A percentile compares a stretch with the other conserved stretches of the same genome.
Evolutionary conservation across 2,888 invertebrate species (phyloP).

Genomic region (Stegophylla sp.): DNA sequence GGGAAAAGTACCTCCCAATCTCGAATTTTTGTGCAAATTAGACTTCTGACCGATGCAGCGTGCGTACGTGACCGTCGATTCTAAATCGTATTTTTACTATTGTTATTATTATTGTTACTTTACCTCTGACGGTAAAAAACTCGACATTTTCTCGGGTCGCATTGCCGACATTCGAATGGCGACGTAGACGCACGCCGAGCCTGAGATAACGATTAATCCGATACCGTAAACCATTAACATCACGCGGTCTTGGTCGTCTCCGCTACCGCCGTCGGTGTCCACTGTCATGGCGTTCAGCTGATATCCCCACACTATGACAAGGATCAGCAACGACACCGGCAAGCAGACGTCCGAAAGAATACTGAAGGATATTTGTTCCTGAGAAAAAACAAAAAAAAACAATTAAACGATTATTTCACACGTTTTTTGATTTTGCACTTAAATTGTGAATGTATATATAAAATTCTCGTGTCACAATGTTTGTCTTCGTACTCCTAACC

Average conservation of each 20-base stretch:
- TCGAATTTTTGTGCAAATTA: no score
- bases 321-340: constrained; percentile 33
- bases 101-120: background rate
- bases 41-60: no score
- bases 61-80: no score
- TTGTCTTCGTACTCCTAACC: no score
- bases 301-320: constrained; percentile 35
- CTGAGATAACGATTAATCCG: constrained; percentile 40
- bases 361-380: constrained; percentile 43
- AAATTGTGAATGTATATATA: no score
- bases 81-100: no score
- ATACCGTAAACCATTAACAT: constrained; percentile 40
- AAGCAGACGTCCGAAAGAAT: constrained; percentile 24
- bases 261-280: constrained; percentile 12
- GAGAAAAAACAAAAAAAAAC: constrained; percentile 1
- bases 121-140: background rate
- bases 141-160: background rate
- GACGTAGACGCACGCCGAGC: constrained; percentile 39
- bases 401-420: no score
- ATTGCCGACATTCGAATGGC: constrained; percentile 33
- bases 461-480: no score
- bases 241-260: background rate
- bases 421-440: no score
- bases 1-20: no score
- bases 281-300: constrained; percentile 29